phyloP scores from a whole-genome alignment of 2,888 invertebrate species.

The Malthinus seriepunctatus region DNA sequence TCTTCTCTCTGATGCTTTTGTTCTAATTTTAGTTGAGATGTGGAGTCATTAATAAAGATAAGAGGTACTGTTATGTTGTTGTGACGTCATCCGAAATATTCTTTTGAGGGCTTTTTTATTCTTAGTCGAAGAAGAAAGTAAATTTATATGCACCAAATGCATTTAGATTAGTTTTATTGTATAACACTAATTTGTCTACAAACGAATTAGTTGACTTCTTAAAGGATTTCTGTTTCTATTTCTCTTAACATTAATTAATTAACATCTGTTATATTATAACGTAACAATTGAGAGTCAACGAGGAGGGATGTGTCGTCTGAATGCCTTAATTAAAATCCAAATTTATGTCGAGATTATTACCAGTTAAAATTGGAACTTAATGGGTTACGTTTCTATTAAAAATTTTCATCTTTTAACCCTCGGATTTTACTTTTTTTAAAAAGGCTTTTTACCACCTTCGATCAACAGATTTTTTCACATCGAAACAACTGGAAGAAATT shows the following conservation, averaged over 20 bases:
- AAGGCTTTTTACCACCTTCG: too few relatives aligned
- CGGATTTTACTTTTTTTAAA: too few relatives aligned
- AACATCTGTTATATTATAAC: too few relatives aligned
- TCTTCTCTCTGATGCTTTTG: constrained; percentile 35
- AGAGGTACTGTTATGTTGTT: constrained; percentile 32
- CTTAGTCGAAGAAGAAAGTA: constrained; percentile 13
- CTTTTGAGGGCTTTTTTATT: constrained; percentile 27
- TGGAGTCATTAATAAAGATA: constrained; percentile 39
- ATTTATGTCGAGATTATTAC: too few relatives aligned
- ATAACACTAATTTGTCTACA: constrained; percentile 17
- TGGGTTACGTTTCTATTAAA: too few relatives aligned
- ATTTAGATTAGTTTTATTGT: constrained; percentile 25
- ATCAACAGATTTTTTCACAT: too few relatives aligned
- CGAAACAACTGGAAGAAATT: too few relatives aligned
- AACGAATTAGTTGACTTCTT: constrained; percentile 2
- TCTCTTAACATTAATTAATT: background rate
- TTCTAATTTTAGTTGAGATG: constrained; percentile 37
- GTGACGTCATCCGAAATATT: constrained; percentile 32
- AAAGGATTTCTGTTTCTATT: background rate
- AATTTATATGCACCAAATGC: constrained; percentile 28
- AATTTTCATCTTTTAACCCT: too few relatives aligned
- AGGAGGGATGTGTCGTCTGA: too few relatives aligned
- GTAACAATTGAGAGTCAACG: too few relatives aligned
- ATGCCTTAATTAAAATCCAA: too few relatives aligned
- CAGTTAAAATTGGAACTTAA: too few relatives aligned